A percentile compares a stretch with the other conserved stretches of the same genome.
Conservation (phyloP, 1,140 invertebrate species). For the Drosophila kohkoa region DNA sequence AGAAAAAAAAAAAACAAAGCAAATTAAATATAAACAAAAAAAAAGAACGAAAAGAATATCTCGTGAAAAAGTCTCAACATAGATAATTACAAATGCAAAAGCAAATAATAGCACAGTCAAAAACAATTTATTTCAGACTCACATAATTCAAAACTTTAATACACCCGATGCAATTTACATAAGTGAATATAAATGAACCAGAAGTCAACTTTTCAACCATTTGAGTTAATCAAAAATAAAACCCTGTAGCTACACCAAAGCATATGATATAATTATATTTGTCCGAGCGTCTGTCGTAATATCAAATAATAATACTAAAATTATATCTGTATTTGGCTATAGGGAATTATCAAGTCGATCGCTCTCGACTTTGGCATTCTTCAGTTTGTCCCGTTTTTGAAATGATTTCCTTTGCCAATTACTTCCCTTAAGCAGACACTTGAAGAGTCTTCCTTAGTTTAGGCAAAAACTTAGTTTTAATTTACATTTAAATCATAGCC, state of each 20-base stretch:
- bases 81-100: constrained; percentile 26
- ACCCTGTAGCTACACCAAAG: constrained; percentile 5
- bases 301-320: background rate
- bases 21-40: constrained; percentile 38
- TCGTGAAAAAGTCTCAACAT: constrained; percentile 45
- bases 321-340: background rate
- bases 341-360: constrained; percentile 3
- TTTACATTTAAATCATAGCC: constrained; percentile 21
- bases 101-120: constrained; percentile 57
- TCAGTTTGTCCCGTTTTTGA: constrained; percentile 1
- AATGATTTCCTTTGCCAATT: constrained; percentile 36
- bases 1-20: constrained; percentile 20
- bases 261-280: background rate
- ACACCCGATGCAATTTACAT: constrained; percentile 47
- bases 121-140: constrained; percentile 46
- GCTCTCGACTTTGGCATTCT: background rate
- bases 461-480: constrained; percentile 47
- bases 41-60: constrained; percentile 41
- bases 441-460: constrained; percentile 77
- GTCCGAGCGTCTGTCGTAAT: background rate
- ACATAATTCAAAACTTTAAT: constrained; percentile 45
- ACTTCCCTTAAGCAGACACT: constrained; percentile 71
- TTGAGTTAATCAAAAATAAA: constrained; percentile 8
- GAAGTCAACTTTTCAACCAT: constrained; percentile 20
- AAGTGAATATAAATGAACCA: constrained; percentile 21